Evolutionary conservation across 1,140 invertebrate species (phyloP).

Genomic region (Drosophila seguyi): DNA sequence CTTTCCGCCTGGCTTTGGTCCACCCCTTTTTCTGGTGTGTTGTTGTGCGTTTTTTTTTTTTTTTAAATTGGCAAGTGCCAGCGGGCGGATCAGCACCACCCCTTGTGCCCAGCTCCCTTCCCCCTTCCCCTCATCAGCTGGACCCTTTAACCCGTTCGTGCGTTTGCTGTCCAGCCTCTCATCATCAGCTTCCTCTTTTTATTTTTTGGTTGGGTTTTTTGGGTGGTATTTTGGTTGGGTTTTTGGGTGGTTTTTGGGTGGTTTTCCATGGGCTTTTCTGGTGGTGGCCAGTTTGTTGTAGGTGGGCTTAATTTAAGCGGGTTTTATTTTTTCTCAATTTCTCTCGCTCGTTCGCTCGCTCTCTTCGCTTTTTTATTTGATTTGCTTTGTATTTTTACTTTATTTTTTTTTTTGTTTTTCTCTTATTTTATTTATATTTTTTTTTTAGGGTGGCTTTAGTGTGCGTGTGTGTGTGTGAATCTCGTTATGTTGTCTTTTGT

Average conservation of each 20-base stretch:
- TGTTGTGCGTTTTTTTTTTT: constrained; percentile 41
- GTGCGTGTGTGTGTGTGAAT: constrained; percentile 63
- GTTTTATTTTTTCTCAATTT: constrained; percentile 81
- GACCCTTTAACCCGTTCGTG: constrained; percentile 65
- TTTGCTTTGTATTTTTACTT: constrained; percentile 57
- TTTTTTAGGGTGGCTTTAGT: constrained; percentile 23
- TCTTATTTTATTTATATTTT: constrained; percentile 43
- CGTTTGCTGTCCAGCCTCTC: constrained; percentile 58
- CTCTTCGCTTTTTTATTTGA: constrained; percentile 76
- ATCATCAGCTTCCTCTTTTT: constrained; percentile 45
- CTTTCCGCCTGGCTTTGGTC: neutral
- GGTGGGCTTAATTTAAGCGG: constrained; percentile 82
- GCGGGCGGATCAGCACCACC: constrained; percentile 70
- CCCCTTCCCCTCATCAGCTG: constrained; percentile 4
- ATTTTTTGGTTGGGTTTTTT: constrained; percentile 27
- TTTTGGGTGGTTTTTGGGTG: constrained; percentile 30
- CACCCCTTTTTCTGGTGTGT: constrained; percentile 3
- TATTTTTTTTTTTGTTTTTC: constrained; percentile 25
- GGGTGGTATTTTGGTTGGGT: constrained; percentile 14
- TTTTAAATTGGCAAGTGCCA: constrained; percentile 80
- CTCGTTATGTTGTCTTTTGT: constrained; percentile 81
- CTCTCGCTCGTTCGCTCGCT: constrained; percentile 19
- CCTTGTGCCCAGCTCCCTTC: neutral
- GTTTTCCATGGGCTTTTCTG: constrained; percentile 27
- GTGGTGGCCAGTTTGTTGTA: constrained; percentile 50